Percentiles rank a stretch among this genome's conserved stretches.
Evolutionary conservation across 2,113 vertebrate species (phyloP).

Genomic region (Amphiprion ocellaris): DNA sequence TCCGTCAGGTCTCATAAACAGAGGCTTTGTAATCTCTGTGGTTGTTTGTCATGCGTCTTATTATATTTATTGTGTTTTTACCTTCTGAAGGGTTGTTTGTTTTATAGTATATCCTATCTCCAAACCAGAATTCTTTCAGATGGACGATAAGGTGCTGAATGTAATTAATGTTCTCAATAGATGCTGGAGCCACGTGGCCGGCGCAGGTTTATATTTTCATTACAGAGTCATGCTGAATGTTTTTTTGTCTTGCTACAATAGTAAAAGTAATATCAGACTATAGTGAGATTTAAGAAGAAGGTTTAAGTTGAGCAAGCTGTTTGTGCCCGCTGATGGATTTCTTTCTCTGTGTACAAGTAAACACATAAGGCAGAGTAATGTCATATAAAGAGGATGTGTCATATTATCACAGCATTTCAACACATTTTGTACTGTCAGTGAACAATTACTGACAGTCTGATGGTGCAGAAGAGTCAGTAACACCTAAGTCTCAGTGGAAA

Average conservation of each 20-base stretch:
- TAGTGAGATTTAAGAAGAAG: not conserved
- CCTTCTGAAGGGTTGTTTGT: not conserved
- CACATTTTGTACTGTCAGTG: not conserved
- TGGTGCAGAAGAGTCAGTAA: not conserved
- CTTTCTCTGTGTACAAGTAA: not conserved
- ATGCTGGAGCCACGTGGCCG: not conserved
- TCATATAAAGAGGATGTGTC: not conserved
- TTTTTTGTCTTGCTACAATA: not conserved
- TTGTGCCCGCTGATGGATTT: not conserved
- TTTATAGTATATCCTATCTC: not conserved
- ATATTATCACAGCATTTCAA: no score
- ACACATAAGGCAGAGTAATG: not conserved
- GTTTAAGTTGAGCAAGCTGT: not conserved
- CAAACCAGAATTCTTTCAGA: not conserved
- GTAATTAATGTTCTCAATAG: not conserved
- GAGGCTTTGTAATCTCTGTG: not conserved
- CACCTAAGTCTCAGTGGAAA: not conserved
- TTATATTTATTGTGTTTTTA: conserved; percentile 21
- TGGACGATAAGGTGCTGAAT: not conserved
- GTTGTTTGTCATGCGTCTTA: conserved; percentile 6
- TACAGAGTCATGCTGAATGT: not conserved
- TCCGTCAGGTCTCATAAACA: conserved; percentile 1
- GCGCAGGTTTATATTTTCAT: not conserved
- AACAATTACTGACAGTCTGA: not conserved
- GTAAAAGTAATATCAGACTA: not conserved